Conservation (phyloP, 2,113 vertebrate genomes). For the Hiodon tergisus region DNA sequence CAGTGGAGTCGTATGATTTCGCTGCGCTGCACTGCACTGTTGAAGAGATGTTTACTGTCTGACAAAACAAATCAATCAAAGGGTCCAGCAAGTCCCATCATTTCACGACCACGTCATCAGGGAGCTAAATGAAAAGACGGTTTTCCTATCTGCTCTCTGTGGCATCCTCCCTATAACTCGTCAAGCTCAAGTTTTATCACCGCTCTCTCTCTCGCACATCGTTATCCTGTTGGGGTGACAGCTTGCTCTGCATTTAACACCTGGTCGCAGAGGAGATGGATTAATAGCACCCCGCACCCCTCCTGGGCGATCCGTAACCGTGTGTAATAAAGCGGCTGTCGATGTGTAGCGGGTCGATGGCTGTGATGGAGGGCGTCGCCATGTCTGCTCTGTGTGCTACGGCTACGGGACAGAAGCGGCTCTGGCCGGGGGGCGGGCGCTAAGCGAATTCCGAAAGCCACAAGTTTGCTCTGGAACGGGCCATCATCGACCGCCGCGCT, state of each 20-base stretch:
- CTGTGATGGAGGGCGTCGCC: not conserved
- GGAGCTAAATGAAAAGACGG: not conserved
- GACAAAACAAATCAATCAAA: not conserved
- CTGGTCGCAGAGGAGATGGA: not conserved
- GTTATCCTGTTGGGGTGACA: no score
- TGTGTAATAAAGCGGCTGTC: constrained; percentile 33
- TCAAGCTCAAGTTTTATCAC: constrained; percentile 3
- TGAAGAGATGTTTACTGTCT: not conserved
- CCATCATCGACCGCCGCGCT: no score
- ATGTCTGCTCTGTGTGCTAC: not conserved
- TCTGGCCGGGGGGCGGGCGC: no score
- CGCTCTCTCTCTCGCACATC: not conserved
- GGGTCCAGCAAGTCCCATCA: not conserved
- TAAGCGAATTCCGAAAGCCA: no score
- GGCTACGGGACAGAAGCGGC: not conserved
- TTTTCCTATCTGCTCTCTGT: not conserved
- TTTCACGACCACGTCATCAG: not conserved
- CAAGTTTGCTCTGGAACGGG: no score
- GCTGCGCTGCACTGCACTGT: not conserved
- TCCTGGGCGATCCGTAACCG: constrained; percentile 17
- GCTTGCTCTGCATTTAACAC: not conserved
- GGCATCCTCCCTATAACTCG: not conserved
- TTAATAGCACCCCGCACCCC: not conserved
- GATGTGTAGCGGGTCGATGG: constrained; percentile 1
- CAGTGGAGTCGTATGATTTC: not conserved